Base-by-base conservation (phyloP, 23 tunicate species). In the Aplidium turbinatum region DNA sequence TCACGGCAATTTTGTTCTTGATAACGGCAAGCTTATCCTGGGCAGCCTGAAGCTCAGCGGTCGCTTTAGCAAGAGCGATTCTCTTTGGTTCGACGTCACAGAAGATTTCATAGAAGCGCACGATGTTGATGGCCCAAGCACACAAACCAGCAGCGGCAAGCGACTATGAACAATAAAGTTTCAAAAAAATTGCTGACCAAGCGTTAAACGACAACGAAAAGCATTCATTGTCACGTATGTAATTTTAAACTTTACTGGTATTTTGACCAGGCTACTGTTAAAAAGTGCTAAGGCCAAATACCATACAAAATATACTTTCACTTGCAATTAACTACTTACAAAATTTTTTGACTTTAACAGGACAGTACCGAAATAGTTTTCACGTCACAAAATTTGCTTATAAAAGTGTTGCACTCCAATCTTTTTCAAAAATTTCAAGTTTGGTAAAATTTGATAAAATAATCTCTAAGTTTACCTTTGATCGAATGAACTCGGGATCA, bases 21-120 rank as follows among this genome's bases (percentile, higher is more conserved):
- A 91, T 91, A 25, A 74, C 86, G 22, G 82, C 78, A 5, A 93
- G 78, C 42, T 93, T 93, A 5, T 86, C 93, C 60, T 82, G 85
- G 7, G 98, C 98, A 22, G 93, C 84, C 39, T 90, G 81, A 47
- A 85, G 40, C 21, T 86, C 93, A 42, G 79, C 78, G 50, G 83
- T 93, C 28, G 98, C 98, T 71, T 93, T 86, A 2, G 75, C 93
- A 40, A 93, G 66, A 11, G 98, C 98, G 16, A 68, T 60, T 36
- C 98, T 57, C 62, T 93, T 93, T 1, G 98, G 98, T 55, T 93
- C 98, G 33, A 93, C 98, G 32, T 93, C 98, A 58, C 98, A 93
- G 78, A 93, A 93, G 35, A 93, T 93, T 48, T 76, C 88, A 55
- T 93, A 93, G 73, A 85, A 93, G 2, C 84, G 57, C 34, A 93